phyloP scores from a whole-genome alignment of 2,888 invertebrate species.

The Pteria penguin region DNA sequence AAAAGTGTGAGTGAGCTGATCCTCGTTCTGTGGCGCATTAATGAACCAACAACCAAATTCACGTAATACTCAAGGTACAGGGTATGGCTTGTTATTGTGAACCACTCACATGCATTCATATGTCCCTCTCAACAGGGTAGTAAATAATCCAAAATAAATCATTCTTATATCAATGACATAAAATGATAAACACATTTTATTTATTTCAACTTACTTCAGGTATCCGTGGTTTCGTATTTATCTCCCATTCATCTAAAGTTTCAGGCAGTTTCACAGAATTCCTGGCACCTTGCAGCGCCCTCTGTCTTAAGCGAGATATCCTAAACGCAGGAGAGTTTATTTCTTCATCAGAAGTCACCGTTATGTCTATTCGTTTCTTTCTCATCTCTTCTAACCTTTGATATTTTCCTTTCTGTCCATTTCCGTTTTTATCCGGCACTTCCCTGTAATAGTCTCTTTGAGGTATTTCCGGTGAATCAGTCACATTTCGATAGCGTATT shows the following conservation, averaged over 20 bases:
- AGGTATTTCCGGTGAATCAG: background rate
- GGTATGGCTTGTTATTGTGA: no score
- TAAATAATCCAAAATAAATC: no score
- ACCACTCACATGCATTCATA: no score
- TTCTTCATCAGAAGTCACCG: slow-evolving; percentile 74
- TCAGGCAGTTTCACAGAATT: slow-evolving; percentile 35
- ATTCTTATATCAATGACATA: no score
- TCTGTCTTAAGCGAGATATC: slow-evolving; percentile 68
- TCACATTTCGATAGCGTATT: slow-evolving; percentile 9
- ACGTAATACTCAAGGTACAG: no score
- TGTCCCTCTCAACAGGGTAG: no score
- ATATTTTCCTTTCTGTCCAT: slow-evolving; percentile 64
- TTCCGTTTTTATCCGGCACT: background rate
- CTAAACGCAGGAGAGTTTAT: slow-evolving; percentile 66
- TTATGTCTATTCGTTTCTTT: slow-evolving; percentile 69
- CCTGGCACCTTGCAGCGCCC: slow-evolving; percentile 54
- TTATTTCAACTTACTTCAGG: background rate
- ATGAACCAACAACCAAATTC: no score
- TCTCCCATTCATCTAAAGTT: slow-evolving; percentile 26
- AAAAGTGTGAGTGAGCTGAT: no score
- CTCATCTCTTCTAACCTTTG: slow-evolving; percentile 72
- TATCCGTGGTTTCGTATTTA: background rate
- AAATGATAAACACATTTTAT: no score
- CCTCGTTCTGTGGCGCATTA: no score
- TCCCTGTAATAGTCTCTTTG: background rate